Evolutionary conservation across 1,140 invertebrate species (phyloP), one percentile per base, ranked within the genome.

Genomic region (Potamilus streckersoni): DNA sequence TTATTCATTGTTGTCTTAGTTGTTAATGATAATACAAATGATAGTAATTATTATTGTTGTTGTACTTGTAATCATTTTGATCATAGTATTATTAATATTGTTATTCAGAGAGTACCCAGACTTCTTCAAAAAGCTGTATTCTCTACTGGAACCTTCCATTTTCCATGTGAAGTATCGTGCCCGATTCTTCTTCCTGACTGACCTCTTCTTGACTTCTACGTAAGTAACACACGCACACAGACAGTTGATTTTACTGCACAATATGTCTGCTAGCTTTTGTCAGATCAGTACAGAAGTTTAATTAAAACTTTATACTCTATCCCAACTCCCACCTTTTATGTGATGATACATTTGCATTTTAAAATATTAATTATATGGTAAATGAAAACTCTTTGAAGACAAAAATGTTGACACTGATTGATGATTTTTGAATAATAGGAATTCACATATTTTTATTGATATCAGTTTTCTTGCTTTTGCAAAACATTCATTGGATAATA

Each of bases 61-160:
- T 49, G 38, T 49, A 49, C 38, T 38, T 8, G 19, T 67, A 4
- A 67, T 23, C 8, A 27, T 67, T 16, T 23, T 14, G 27, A 31
- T 31, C 2, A 31, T 31, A 31, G 27, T 31, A 31, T 31, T 23
- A 23, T 20, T 67, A 0, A 12, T 20, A 19, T 31, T 19, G 16
- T 79, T 73, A 90, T 90, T 49, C 86, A 93, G 92, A 78, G 95
- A 98, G 86, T 98, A 98, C 90, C 97, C 97, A 6, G 94, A 98
- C 89, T 96, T 99, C 85, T 99, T 97, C 88, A 93, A 93, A 69
- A 97, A 98, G 86, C 91, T 99, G 8, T 99, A 99, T 90, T 94
- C 94, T 1, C 94, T 99, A 92, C 95, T 98, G 82, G 94, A 95
- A 83, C 95, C 95, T 0, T 94, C 94, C 80, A 94, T 98, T 77